Base-by-base conservation (phyloP, 2,113 vertebrate species). In the Rhagologus leucostigma region DNA sequence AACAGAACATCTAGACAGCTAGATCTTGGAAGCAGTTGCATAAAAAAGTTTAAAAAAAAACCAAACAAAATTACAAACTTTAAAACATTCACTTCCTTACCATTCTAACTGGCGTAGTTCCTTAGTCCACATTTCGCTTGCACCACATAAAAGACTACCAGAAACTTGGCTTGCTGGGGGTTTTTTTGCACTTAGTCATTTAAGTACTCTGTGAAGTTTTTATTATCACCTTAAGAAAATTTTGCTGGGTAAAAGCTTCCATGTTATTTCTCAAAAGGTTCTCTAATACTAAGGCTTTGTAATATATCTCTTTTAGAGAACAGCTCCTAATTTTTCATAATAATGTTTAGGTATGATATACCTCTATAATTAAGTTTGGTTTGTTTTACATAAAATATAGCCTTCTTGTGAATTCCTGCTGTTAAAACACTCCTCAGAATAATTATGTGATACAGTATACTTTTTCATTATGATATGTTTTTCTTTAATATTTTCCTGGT, bases 91-190 rank as follows among this genome's bases (percentile, higher is more conserved):
- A 13, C 8, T 52, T 77, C 30, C 16, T 82, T 79, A 29, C 5
- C 6, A 64, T 79, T 78, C 8, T 77, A 53, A 24, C 14, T 57
- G 9, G 33, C 53, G 19, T 57, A 76, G 35, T 65, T 80, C 13
- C 55, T 56, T 65, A 41, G 6, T 29, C 37, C 6, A 21, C n/a
- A 42, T 68, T 95, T 85, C 69, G 2, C 11, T 82, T 59, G 4
- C 1, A 33, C 19, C 3, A 5, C 18, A 26, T 33, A 46, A n/a
- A 12, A 83, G 16, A 26, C 20, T 74, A 39, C 44, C 13, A 68
- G 33, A 87, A 70, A n/a, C 5, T 23, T 55, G 11, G 1, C 64
- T 89, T 46, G 6, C 6, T 3, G 5, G 1, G 1, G 19, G 2
- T 33, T 37, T 46, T 49, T 70, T 53, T 71, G 7, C 9, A 22